Conservation (phyloP, 37 sponge, comb jelly and placozoan genomes). For the Cladorhizidae sp. region DNA sequence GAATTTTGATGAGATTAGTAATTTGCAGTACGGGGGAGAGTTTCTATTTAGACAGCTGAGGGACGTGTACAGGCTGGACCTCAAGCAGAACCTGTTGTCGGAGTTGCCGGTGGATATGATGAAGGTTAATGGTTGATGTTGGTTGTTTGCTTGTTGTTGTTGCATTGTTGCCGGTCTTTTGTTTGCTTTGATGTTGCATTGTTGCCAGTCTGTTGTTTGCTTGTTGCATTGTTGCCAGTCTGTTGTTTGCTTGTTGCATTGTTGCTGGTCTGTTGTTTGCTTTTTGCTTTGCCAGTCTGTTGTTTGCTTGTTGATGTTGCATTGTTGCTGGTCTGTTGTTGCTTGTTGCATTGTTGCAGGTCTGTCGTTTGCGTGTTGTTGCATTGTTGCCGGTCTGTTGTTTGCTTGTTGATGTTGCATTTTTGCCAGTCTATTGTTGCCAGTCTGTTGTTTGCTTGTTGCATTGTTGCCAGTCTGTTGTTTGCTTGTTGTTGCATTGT, state of each 20-base stretch:
- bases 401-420: background rate
- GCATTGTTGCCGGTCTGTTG: no score
- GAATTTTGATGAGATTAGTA: slow-evolving; percentile 10
- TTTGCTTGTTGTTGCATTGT: background rate
- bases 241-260: background rate
- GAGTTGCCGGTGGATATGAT: slow-evolving; percentile 41
- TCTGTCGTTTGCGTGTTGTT: background rate
- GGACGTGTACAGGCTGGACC: slow-evolving; percentile 27
- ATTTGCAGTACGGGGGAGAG: background rate
- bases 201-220: background rate
- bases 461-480: no score
- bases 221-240: no score
- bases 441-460: background rate
- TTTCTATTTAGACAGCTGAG: slow-evolving; percentile 18
- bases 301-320: background rate
- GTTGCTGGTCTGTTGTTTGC: background rate
- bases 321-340: no score
- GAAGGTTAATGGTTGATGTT: slow-evolving; percentile 25
- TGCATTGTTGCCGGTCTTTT: background rate
- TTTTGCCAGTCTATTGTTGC: background rate
- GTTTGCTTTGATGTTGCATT: no score
- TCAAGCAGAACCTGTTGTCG: slow-evolving; percentile 58
- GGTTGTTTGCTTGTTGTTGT: background rate
- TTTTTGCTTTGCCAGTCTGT: no score
- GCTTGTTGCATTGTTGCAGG: background rate